Evolutionary conservation across 1,140 invertebrate species (phyloP).

Genomic region (Papilio glaucus): DNA sequence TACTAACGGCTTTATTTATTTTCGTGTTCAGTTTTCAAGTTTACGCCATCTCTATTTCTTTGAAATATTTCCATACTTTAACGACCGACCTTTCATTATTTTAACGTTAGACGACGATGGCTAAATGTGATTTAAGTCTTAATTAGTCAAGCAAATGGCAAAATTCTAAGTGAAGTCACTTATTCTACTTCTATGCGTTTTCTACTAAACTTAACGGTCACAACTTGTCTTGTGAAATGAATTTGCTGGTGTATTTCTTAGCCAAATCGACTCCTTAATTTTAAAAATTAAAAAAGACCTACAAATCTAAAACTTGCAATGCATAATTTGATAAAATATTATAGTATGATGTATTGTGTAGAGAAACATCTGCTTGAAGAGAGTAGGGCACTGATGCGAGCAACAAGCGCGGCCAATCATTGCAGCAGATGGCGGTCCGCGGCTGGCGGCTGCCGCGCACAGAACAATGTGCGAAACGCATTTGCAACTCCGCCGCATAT

Average conservation of each 20-base stretch:
- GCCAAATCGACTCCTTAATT: too few relatives aligned
- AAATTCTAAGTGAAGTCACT: too few relatives aligned
- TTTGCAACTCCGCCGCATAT: background rate
- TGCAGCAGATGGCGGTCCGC: constrained; percentile 40
- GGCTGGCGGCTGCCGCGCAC: constrained; percentile 7
- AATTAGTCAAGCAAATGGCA: too few relatives aligned
- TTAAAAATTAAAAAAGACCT: too few relatives aligned
- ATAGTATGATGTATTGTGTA: background rate
- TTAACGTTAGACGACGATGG: too few relatives aligned
- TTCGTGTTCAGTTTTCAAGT: background rate
- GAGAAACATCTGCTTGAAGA: constrained; percentile 38
- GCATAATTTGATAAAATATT: background rate
- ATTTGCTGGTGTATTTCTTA: too few relatives aligned
- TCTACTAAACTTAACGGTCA: too few relatives aligned
- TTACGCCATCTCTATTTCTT: background rate
- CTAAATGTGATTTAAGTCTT: too few relatives aligned
- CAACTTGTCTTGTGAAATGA: too few relatives aligned
- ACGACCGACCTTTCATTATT: background rate
- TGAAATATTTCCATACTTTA: background rate
- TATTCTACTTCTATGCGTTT: too few relatives aligned
- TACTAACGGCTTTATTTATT: constrained; percentile 3
- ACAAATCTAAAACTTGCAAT: background rate
- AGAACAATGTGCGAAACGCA: constrained; percentile 12
- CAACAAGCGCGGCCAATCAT: constrained; percentile 35
- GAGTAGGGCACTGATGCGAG: constrained; percentile 36